Evolutionary conservation across 2,888 invertebrate species (phyloP).

Genomic region (Sylvicola cinctus): DNA sequence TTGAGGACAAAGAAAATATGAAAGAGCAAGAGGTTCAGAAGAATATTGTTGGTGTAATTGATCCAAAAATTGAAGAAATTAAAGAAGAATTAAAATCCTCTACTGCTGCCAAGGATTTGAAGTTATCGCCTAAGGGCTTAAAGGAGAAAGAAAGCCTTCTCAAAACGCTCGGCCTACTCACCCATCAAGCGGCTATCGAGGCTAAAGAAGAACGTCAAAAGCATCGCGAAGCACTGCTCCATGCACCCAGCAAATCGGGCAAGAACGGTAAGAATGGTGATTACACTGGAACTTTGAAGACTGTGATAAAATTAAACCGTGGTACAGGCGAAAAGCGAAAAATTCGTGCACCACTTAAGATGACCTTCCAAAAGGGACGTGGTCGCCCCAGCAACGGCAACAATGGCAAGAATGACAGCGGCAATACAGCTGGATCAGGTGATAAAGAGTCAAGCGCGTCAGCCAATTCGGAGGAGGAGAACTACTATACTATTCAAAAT

Average conservation of each 20-base stretch:
- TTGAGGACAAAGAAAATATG: background rate
- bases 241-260: background rate
- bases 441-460: conserved; percentile 12
- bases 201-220: conserved; percentile 30
- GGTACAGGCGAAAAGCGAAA: conserved; percentile 30
- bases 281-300: conserved; percentile 65
- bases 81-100: conserved; percentile 6
- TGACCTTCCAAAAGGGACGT: conserved; percentile 55
- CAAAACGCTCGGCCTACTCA: conserved; percentile 49
- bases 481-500: conserved; percentile 51
- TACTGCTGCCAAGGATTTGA: background rate
- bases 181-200: conserved; percentile 51
- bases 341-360: conserved; percentile 48
- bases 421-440: background rate
- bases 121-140: conserved; percentile 1
- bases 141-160: conserved; percentile 47
- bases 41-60: background rate
- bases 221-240: background rate
- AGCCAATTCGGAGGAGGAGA: conserved; percentile 17
- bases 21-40: background rate
- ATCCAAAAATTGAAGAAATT: conserved; percentile 4
- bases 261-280: conserved; percentile 17
- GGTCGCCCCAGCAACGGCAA: conserved; percentile 31
- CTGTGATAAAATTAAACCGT: conserved; percentile 47
- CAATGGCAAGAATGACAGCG: conserved; percentile 24